A percentile compares a stretch with the other conserved stretches of the same genome.
Evolutionary conservation across 2,113 vertebrate genomes (phyloP).

Genomic region (Bos javanicus): DNA sequence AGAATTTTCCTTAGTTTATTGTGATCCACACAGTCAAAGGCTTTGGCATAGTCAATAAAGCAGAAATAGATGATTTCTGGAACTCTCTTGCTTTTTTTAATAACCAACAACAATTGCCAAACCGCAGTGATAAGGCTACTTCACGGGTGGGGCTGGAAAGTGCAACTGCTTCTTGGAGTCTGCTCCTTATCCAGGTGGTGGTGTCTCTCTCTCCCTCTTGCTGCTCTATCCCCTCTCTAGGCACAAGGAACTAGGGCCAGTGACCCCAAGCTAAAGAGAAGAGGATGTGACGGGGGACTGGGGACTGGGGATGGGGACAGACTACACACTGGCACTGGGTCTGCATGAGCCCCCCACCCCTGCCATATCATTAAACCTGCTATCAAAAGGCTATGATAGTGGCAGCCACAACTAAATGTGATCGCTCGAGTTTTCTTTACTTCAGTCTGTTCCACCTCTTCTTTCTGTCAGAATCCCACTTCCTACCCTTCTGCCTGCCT

Average conservation of each 20-base stretch:
- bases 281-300: neutral
- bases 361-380: conserved; percentile 27
- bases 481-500: neutral
- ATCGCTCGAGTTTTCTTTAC: conserved; percentile 8
- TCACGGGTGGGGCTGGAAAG: neutral
- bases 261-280: neutral
- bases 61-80: too few relatives aligned
- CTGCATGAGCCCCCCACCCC: neutral
- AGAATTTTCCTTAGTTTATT: too few relatives aligned
- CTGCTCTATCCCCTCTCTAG: neutral
- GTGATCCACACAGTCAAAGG: too few relatives aligned
- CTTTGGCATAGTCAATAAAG: too few relatives aligned
- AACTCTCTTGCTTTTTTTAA: too few relatives aligned
- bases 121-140: neutral
- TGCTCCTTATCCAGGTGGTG: neutral
- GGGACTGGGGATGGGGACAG: neutral
- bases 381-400: neutral
- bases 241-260: neutral
- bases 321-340: neutral
- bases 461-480: neutral
- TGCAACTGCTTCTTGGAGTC: neutral
- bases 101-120: neutral
- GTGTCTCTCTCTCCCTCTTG: neutral
- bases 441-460: neutral
- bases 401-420: neutral